Conservation (phyloP, 1,140 invertebrate genomes). For the Cherax quadricarinatus region DNA sequence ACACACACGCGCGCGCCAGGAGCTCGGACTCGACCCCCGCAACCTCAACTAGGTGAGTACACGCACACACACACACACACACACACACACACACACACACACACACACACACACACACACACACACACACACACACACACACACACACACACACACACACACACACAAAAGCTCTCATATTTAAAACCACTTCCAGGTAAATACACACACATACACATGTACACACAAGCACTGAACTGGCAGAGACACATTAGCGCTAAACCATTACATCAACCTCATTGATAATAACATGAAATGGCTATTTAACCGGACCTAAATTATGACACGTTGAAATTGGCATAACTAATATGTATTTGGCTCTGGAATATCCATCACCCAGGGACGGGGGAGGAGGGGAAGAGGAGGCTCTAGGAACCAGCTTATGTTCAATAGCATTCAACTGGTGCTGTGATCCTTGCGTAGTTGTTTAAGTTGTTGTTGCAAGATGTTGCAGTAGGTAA, state of each 20-base stretch:
- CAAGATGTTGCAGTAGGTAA: too few relatives aligned
- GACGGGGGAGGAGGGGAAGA: too few relatives aligned
- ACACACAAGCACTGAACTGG: constrained; percentile 12
- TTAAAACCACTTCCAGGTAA: not conserved
- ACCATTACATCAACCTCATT: not conserved
- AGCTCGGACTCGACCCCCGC: too few relatives aligned
- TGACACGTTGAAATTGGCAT: not conserved
- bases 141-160: constrained; percentile 6
- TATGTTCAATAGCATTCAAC: not conserved
- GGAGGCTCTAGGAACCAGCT: not conserved
- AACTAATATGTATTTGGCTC: not conserved
- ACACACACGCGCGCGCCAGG: too few relatives aligned
- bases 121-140: constrained; percentile 30
- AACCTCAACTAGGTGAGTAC: too few relatives aligned
- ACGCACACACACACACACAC: constrained; percentile 36
- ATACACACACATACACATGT: constrained; percentile 43
- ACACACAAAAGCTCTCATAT: too few relatives aligned
- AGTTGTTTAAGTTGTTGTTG: too few relatives aligned
- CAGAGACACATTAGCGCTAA: not conserved
- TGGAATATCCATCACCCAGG: not conserved
- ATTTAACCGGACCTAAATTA: not conserved
- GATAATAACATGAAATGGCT: not conserved
- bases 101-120: not conserved
- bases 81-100: constrained; percentile 11
- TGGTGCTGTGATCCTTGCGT: not conserved